Base-by-base conservation (phyloP, 2,888 invertebrate species). In the Pardosa pseudoannulata region DNA sequence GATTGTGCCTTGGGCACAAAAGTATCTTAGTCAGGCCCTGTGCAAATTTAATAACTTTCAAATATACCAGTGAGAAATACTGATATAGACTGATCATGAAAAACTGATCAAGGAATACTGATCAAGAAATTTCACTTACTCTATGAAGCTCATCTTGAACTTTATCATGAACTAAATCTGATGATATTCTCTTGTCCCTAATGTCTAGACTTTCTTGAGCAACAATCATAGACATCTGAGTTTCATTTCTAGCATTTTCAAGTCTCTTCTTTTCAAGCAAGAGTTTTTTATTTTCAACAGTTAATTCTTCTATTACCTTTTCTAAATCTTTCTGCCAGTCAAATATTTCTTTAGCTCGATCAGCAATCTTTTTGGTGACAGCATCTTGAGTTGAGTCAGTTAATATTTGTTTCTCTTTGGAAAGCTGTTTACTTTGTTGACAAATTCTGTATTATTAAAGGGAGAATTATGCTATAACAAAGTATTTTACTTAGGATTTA, bases 301-400 rank as follows among this genome's bases (percentile, higher is more conserved):
- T 85, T n/a, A 88, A 64, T 11, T 80, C 64, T 29, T 88, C 88
- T 3, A 88, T 70, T 9, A 62, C 32, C 29, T 74, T 72, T 90
- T 95, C 95, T 28, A 96, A 92, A 90, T 95, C 95, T 23, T 93
- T 93, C 92, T 95, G 96, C 95, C 95, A 96, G 89, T 94, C 93
- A 89, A 94, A 94, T 76, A 96, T 93, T 87, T 95, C 94, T 89
- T 93, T 93, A 6, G 94, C 94, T 72, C 96, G 94, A 88, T 93
- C 94, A 75, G 93, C 93, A 23, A 96, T 90, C 80, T 94, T 92
- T 88, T 94, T 94, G 0, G 94, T 94, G 86, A 94, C 95, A 88
- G 95, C 94, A 64, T 92, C 92, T 90, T 96, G 95, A 27, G 94
- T 93, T 2, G 74, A 62, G 1, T 87, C 75, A 2, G 87, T 87